A percentile compares a stretch with the other conserved stretches of the same genome.
Evolutionary conservation across 2,888 invertebrate genomes (phyloP).

Genomic region (Amiota communis): DNA sequence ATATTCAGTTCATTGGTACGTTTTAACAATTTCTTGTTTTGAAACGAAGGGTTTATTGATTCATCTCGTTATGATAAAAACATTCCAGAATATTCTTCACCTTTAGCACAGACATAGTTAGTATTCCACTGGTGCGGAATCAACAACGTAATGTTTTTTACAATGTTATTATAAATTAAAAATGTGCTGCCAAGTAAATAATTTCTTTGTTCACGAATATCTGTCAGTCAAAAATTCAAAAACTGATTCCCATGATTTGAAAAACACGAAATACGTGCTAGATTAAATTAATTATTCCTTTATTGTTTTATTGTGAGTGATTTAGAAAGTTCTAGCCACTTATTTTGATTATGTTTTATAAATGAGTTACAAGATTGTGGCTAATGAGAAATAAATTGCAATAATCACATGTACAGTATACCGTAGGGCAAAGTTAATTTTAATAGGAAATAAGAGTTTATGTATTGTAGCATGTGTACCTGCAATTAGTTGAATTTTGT

Average conservation of each 20-base stretch:
- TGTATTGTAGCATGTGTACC: too few relatives aligned
- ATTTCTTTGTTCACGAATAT: conserved; percentile 55
- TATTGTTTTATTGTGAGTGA: conserved; percentile 49
- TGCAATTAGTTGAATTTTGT: too few relatives aligned
- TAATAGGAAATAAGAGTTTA: background rate
- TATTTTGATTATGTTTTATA: conserved; percentile 33
- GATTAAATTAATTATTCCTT: conserved; percentile 71
- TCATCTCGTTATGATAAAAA: too few relatives aligned
- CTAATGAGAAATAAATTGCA: conserved; percentile 30
- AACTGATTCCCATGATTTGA: background rate
- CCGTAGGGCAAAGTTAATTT: conserved; percentile 1
- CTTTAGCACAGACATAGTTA: too few relatives aligned
- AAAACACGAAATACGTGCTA: conserved; percentile 51
- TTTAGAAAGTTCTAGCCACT: conserved; percentile 25
- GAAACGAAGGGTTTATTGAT: too few relatives aligned
- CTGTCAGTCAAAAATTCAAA: conserved; percentile 34
- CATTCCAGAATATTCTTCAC: too few relatives aligned
- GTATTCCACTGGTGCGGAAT: too few relatives aligned
- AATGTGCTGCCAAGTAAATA: conserved; percentile 69
- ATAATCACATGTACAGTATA: too few relatives aligned
- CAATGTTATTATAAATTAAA: conserved; percentile 71
- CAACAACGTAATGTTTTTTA: background rate
- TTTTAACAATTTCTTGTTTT: too few relatives aligned
- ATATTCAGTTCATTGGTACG: too few relatives aligned
- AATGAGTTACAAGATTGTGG: conserved; percentile 33